Percentiles rank a stretch among this genome's conserved stretches.
Conservation (phyloP, 1,140 invertebrate genomes). For the Caenorhabditis latens region DNA sequence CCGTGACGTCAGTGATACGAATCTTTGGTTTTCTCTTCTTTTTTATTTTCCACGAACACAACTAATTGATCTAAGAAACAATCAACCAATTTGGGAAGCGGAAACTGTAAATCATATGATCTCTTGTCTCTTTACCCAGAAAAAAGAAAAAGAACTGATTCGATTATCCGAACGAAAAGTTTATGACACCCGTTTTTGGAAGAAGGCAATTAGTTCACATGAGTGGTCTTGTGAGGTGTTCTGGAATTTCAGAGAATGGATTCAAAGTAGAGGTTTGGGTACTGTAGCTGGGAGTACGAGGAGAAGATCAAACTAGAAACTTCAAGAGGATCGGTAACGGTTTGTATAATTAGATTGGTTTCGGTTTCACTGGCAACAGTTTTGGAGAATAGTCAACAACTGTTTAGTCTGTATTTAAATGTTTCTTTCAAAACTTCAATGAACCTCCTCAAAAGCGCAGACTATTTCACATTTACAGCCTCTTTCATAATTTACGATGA, state of each 20-base stretch:
- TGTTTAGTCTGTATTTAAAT: too few species aligned
- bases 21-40: conserved; percentile 14
- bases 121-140: neutral
- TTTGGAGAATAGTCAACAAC: too few species aligned
- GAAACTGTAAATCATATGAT: conserved; percentile 37
- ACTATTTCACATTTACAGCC: too few species aligned
- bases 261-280: neutral
- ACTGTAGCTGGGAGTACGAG: too few species aligned
- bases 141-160: conserved; percentile 11
- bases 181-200: conserved; percentile 29
- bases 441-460: too few species aligned
- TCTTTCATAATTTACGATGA: too few species aligned
- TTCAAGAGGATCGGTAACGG: too few species aligned
- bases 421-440: too few species aligned
- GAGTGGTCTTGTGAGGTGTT: neutral
- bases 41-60: neutral
- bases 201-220: conserved; percentile 6
- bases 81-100: conserved; percentile 1
- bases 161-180: conserved; percentile 1
- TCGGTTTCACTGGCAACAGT: too few species aligned
- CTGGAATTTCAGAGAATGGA: neutral
- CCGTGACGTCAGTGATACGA: conserved; percentile 4
- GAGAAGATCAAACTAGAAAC: too few species aligned
- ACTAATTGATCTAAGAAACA: neutral
- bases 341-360: too few species aligned